Evolutionary conservation across 2,888 invertebrate genomes (phyloP).

Genomic region (Baronia brevicornis): DNA sequence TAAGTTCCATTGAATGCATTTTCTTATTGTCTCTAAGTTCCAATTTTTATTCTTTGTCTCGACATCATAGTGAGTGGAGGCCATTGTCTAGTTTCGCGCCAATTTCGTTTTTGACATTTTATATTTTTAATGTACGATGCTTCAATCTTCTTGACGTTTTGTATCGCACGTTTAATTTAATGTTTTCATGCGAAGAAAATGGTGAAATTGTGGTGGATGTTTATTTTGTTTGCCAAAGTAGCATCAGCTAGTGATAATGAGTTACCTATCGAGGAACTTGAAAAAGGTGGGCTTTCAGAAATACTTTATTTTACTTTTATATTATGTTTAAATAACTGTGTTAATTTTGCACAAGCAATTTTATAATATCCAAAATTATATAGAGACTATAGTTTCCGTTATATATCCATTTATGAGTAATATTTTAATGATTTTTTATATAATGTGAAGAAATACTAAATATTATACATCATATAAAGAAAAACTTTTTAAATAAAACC

Average conservation of each 20-base stretch:
- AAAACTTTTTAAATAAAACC: no score
- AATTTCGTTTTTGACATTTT: conserved; percentile 35
- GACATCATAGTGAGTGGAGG: conserved; percentile 54
- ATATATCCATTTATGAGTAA: no score
- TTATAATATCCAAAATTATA: not conserved
- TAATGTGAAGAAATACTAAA: not conserved
- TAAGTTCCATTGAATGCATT: conserved; percentile 65
- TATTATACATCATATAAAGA: no score
- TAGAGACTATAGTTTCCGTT: no score
- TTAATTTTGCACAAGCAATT: conserved; percentile 1
- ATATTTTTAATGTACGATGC: conserved; percentile 24
- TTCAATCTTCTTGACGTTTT: conserved; percentile 18
- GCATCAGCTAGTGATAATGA: conserved; percentile 64
- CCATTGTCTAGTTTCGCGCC: conserved; percentile 38
- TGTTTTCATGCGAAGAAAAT: conserved; percentile 56
- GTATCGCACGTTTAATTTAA: conserved; percentile 38
- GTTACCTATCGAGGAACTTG: conserved; percentile 43
- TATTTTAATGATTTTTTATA: not conserved
- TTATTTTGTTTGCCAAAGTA: conserved; percentile 64
- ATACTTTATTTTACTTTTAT: conserved; percentile 11
- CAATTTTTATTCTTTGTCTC: conserved; percentile 54
- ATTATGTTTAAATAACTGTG: not conserved
- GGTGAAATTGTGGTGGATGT: conserved; percentile 73
- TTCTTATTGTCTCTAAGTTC: conserved; percentile 51
- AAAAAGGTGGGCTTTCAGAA: conserved; percentile 56